Evolutionary conservation across 2,888 invertebrate species (phyloP), one percentile per base, ranked within the genome.

Genomic region (Drosophila paracracens): DNA sequence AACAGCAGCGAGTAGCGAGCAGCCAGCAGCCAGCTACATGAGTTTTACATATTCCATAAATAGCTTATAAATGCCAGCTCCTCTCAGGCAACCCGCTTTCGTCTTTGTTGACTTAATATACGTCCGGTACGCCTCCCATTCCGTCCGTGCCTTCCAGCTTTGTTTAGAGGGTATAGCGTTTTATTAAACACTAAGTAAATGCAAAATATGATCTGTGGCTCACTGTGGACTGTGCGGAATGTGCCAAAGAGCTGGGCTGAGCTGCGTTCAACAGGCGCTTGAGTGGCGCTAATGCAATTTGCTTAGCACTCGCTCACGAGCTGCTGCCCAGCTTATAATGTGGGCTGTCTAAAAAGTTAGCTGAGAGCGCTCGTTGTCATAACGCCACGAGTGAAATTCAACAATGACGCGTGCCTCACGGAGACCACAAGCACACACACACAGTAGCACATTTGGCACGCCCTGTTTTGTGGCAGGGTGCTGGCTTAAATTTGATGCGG

Each of bases 251-350:
- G 29, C 18, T n/a, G n/a, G 5, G 25, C 36, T 31, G 52, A 35
- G 46, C 27, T 46, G 43, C 31, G 46, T 36, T 57, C 58, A 63
- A 61, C 74, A 69, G 51, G 46, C 77, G 25, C 56, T 60, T 35
- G 59, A 62, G 62, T 11, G 13, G 46, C 29, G 78, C 50, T 84
- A 82, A 84, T 74, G 82, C 67, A 70, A 70, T 68, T 85, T 79
- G 54, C 61, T 59, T 61, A 38, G 54, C 33, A 70, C 71, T 48
- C 48, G n/a, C 48, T 43, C 36, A 33, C 27, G 29, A 43, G 16
- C 29, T 56, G 58, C 21, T 35, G 29, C n/a, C 31, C 60, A 33
- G 51, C 50, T 75, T 76, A 61, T 38, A 70, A 76, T 64, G 70
- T 64, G 52, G 70, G 54, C 36, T 21, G 31, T 16, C 13, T 35